These are phyloP conservation scores for Trichosurus vulpecula DNA, from an alignment of 2,797 vertebrate genomes.

Conservation along the genomic window DNA sequence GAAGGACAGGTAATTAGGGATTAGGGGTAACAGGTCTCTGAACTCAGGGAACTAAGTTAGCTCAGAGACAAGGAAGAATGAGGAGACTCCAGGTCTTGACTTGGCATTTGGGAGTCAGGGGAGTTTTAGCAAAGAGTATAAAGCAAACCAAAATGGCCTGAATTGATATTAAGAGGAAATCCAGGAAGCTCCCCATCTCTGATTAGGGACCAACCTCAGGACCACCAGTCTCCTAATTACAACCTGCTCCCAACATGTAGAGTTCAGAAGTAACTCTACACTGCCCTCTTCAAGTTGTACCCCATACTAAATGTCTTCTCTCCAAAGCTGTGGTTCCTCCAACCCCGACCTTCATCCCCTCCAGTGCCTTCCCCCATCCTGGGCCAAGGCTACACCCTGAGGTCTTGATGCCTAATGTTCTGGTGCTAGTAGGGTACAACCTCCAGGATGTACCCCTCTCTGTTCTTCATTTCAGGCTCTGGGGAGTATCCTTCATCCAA, in stretches of 20 bases:
- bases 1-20: not conserved
- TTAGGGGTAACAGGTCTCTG: not conserved
- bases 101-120: not conserved
- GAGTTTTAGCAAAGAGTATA: not conserved
- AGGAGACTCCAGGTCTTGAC: not conserved
- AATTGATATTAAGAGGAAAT: not conserved
- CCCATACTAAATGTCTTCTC: not conserved
- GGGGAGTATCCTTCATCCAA: not conserved
- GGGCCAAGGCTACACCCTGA: not conserved
- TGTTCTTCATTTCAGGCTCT: not conserved
- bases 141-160: not conserved
- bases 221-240: not conserved
- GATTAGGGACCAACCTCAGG: not conserved
- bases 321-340: not conserved
- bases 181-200: not conserved
- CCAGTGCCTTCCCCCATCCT: not conserved
- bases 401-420: not conserved
- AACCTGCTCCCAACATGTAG: not conserved
- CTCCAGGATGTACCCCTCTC: not conserved
- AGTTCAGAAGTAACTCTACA: not conserved
- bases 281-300: not conserved
- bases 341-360: not conserved
- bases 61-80: not conserved
- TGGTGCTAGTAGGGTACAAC: not conserved
- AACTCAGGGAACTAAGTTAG: not conserved